These are phyloP conservation scores for Centropus bengalensis DNA, from an alignment of 2,113 vertebrate genomes.

Conservation along the genomic window DNA sequence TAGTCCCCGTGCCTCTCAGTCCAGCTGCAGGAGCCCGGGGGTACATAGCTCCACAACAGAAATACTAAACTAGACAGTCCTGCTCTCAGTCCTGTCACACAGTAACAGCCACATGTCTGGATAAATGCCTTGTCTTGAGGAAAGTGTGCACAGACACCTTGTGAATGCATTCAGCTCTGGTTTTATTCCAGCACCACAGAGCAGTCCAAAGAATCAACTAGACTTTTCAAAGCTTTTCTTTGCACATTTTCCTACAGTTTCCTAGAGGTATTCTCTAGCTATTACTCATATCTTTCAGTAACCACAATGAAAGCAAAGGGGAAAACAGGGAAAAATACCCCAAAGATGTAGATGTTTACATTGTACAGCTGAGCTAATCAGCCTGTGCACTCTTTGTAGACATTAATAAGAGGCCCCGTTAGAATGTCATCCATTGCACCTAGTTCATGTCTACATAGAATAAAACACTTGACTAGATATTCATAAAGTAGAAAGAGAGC, in stretches of 20 bases:
- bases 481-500: not conserved
- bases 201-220: not conserved
- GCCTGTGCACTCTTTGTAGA: not conserved
- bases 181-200: not conserved
- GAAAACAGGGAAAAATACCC: not conserved
- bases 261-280: not conserved
- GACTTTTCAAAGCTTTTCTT: not conserved
- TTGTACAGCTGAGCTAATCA: not conserved
- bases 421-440: not conserved
- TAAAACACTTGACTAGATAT: not conserved
- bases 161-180: not conserved
- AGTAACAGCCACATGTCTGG: not conserved
- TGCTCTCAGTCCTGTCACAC: not conserved
- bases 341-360: not conserved
- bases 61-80: not conserved
- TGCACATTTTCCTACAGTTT: fast-evolving
- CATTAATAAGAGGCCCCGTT: not conserved
- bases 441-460: not conserved
- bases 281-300: not conserved
- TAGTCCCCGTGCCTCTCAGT: not conserved
- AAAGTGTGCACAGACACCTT: not conserved
- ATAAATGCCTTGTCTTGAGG: not conserved
- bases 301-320: not conserved
- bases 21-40: not conserved
- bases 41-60: not conserved